Evolutionary conservation across 1,140 invertebrate genomes (phyloP).

Genomic region (Leucophenga varia): DNA sequence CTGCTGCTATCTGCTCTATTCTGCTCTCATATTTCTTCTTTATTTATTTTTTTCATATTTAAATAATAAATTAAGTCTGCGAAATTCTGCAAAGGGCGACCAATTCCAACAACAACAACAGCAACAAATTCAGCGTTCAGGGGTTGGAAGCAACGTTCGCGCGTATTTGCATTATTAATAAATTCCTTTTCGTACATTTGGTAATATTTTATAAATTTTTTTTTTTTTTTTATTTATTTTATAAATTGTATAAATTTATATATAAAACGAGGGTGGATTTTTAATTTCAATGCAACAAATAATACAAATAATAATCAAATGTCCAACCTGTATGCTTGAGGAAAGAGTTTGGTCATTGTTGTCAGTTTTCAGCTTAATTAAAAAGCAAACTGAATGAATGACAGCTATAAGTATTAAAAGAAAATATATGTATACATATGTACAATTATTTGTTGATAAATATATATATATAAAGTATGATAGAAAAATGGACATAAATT

Average conservation of each 20-base stretch:
- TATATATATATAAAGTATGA: too few species aligned
- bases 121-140: conserved; percentile 46
- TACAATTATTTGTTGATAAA: too few species aligned
- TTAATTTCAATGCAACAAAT: too few species aligned
- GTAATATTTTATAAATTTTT: conserved; percentile 28
- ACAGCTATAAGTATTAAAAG: too few species aligned
- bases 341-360: too few species aligned
- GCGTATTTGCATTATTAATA: conserved; percentile 54
- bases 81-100: conserved; percentile 4
- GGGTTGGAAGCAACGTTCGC: conserved; percentile 53
- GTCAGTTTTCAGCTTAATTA: conserved; percentile 30
- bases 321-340: too few species aligned
- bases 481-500: conserved; percentile 50
- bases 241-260: conserved; percentile 53
- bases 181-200: conserved; percentile 46
- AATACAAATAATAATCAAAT: too few species aligned
- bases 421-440: too few species aligned
- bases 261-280: conserved; percentile 29
- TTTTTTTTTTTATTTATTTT: conserved; percentile 50
- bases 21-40: conserved; percentile 35
- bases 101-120: conserved; percentile 17
- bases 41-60: conserved; percentile 43
- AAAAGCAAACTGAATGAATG: conserved; percentile 29
- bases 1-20: conserved; percentile 26
- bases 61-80: conserved; percentile 48